Evolutionary conservation across 1,140 invertebrate species (phyloP).

Genomic region (Chironomus striatipennis): DNA sequence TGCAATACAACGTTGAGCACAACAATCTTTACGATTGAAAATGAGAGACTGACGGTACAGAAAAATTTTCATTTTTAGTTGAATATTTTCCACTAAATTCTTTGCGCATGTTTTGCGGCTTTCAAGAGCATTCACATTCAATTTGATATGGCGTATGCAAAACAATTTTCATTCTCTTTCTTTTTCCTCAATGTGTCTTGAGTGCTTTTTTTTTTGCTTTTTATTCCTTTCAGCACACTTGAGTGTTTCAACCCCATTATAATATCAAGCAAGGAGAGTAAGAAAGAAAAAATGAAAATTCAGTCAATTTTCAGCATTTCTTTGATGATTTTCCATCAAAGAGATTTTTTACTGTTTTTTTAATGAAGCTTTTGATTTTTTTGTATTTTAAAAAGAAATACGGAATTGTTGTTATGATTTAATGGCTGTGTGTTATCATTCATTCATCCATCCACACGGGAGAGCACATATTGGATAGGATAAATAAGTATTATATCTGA

Average conservation of each 20-base stretch:
- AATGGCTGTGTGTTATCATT: too few relatives aligned
- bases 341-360: constrained; percentile 6
- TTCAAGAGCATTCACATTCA: constrained; percentile 18
- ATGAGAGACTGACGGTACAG: too few relatives aligned
- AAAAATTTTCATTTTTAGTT: neutral
- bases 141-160: constrained; percentile 18
- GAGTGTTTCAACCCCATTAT: constrained; percentile 19
- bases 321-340: constrained; percentile 22
- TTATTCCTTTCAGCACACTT: too few relatives aligned
- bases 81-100: neutral
- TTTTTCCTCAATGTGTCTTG: neutral
- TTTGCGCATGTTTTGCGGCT: neutral
- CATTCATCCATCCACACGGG: too few relatives aligned
- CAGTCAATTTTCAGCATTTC: constrained; percentile 16
- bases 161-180: constrained; percentile 11
- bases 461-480: too few relatives aligned
- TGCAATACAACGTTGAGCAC: neutral
- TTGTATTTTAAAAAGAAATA: too few relatives aligned
- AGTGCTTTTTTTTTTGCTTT: neutral
- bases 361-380: neutral
- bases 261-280: neutral
- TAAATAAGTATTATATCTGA: too few relatives aligned
- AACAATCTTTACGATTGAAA: neutral
- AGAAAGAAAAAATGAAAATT: constrained; percentile 15
- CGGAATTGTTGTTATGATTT: too few relatives aligned